Evolutionary conservation across 2,797 vertebrate genomes (phyloP).

Genomic region (Lacerta agilis): DNA sequence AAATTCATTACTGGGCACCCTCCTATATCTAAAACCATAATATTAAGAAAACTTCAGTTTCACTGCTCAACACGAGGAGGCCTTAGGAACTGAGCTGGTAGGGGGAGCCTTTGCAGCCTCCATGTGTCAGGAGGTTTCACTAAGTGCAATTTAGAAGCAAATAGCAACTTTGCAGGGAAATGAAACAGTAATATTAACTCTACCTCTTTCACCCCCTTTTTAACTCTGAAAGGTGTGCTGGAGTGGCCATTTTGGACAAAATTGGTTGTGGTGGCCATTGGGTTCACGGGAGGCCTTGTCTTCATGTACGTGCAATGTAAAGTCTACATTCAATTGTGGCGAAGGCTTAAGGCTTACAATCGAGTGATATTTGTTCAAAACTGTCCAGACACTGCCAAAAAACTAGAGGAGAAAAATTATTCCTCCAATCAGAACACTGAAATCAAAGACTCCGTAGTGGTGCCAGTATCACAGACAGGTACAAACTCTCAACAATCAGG

Average conservation of each 20-base stretch:
- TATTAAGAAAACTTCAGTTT: not conserved
- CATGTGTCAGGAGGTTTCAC: too few relatives aligned
- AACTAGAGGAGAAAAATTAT: slow-evolving; percentile 81
- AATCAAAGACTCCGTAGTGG: slow-evolving; percentile 78
- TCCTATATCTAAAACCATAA: not conserved
- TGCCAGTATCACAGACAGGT: slow-evolving; percentile 79
- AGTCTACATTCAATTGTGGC: slow-evolving; percentile 95
- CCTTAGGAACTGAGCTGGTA: too few relatives aligned
- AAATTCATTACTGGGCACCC: not conserved
- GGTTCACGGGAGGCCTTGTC: slow-evolving; percentile 91
- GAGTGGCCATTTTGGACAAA: slow-evolving; percentile 99
- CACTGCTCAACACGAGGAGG: too few relatives aligned
- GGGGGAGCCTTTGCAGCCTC: too few relatives aligned
- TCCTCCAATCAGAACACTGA: slow-evolving; percentile 72
- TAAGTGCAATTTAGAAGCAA: not conserved
- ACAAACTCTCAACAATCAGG: slow-evolving; percentile 66
- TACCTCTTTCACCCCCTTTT: not conserved
- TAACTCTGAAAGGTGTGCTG: slow-evolving; percentile 84
- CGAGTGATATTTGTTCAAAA: slow-evolving; percentile 98
- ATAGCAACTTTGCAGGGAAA: not conserved
- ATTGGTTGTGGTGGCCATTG: slow-evolving; percentile 92
- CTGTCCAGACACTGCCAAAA: slow-evolving; percentile 89
- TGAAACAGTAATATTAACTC: slow-evolving; percentile 13
- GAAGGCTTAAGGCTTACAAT: slow-evolving; percentile 96
- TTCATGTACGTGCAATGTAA: slow-evolving; percentile 99